Percentiles rank a stretch among this genome's conserved stretches.
Evolutionary conservation across 2,888 invertebrate species (phyloP).

Genomic region (Sphaerophoria taeniata): DNA sequence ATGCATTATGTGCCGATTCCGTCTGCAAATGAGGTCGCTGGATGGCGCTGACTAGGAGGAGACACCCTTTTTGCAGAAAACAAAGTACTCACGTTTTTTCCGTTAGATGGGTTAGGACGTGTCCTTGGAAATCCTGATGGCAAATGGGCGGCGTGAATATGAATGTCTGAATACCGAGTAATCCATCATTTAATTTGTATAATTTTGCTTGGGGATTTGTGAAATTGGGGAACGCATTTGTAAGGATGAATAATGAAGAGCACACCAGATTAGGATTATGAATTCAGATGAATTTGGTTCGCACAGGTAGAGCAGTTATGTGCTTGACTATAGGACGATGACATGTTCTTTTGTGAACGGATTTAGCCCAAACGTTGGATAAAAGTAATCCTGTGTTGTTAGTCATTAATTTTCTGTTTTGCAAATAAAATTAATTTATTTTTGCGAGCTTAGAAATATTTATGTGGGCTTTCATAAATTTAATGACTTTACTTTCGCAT

Average conservation of each 20-base stretch:
- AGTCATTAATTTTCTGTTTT: constrained; percentile 16
- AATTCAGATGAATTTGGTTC: no score
- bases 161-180: constrained; percentile 35
- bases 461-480: no score
- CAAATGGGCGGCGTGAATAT: constrained; percentile 1
- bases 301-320: no score
- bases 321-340: no score
- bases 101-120: neutral
- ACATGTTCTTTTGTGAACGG: no score
- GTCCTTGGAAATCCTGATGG: constrained; percentile 25
- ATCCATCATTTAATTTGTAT: constrained; percentile 59
- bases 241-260: constrained; percentile 62
- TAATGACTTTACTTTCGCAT: no score
- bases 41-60: neutral
- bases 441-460: no score
- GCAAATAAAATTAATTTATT: no score
- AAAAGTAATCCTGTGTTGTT: constrained; percentile 18
- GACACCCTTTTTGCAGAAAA: constrained; percentile 27
- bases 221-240: constrained; percentile 63
- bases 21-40: neutral
- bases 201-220: constrained; percentile 30
- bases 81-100: constrained; percentile 29
- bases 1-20: constrained; percentile 32
- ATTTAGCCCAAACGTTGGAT: constrained; percentile 24
- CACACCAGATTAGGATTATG: constrained; percentile 22